phyloP scores from a whole-genome alignment of 1,140 invertebrate species.

The Diachasma alloeum region DNA sequence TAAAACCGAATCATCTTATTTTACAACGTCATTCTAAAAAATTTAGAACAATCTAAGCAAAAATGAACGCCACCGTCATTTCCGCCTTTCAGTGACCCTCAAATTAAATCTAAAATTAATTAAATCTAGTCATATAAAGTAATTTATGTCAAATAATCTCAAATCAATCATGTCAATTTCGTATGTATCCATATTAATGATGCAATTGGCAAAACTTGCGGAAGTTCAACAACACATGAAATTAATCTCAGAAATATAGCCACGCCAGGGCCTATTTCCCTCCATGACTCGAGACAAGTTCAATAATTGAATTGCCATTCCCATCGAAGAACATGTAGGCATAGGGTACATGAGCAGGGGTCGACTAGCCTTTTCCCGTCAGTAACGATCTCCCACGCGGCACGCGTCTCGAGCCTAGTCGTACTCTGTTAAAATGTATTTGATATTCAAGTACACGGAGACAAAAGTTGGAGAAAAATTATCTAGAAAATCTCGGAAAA shows the following conservation, averaged over 20 bases:
- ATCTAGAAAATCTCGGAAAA: no score
- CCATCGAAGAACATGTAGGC: slow-evolving; percentile 5
- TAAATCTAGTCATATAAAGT: neutral
- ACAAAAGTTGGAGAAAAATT: no score
- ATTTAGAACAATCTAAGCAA: neutral
- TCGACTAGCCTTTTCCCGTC: slow-evolving; percentile 30
- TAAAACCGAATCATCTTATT: no score
- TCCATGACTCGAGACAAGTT: slow-evolving; percentile 24
- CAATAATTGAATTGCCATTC: slow-evolving; percentile 51
- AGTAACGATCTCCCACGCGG: slow-evolving; percentile 42
- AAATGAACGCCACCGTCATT: neutral
- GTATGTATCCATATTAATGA: neutral
- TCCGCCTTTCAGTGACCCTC: neutral
- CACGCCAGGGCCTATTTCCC: slow-evolving; percentile 25
- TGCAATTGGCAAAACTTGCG: neutral
- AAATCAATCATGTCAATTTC: neutral
- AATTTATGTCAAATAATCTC: neutral
- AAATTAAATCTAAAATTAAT: neutral
- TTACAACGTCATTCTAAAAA: no score
- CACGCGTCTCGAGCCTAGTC: slow-evolving; percentile 13
- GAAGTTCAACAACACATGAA: neutral
- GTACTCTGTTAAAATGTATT: neutral
- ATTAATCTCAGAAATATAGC: neutral
- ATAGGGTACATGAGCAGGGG: slow-evolving; percentile 30
- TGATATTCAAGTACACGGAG: no score